Conservation (phyloP, 2,797 vertebrate genomes). For the Momotus momota region DNA sequence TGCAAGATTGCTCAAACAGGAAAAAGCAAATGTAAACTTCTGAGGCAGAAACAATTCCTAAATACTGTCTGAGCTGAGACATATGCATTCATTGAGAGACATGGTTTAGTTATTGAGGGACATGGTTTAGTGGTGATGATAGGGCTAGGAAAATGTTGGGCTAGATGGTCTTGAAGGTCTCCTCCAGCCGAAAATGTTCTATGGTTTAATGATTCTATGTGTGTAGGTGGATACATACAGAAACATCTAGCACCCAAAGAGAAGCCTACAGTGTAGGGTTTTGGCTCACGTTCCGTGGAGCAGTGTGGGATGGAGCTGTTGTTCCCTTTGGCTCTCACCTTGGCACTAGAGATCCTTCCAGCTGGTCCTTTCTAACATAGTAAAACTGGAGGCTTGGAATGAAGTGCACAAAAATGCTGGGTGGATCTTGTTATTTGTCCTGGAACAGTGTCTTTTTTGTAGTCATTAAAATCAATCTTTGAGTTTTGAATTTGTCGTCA, state of each 20-base stretch:
- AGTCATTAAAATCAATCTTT: background rate
- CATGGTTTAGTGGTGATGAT: too few species aligned
- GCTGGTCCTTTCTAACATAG: fast-evolving
- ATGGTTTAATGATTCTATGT: too few species aligned
- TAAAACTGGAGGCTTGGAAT: background rate
- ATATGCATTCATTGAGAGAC: too few species aligned
- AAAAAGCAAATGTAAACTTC: background rate
- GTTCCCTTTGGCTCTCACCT: background rate
- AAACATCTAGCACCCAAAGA: background rate
- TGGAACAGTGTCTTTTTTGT: background rate
- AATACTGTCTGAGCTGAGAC: background rate
- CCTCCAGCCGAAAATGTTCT: too few species aligned
- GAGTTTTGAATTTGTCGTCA: background rate
- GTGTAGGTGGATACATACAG: background rate
- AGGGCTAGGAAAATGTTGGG: too few species aligned
- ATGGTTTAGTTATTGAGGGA: too few species aligned
- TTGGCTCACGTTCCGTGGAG: background rate
- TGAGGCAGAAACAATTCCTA: background rate
- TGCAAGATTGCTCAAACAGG: background rate
- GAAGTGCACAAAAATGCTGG: background rate
- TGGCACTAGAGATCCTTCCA: background rate
- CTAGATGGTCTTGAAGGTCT: too few species aligned
- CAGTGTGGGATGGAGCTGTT: background rate
- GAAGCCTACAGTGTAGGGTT: background rate
- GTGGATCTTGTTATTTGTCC: background rate